Evolutionary conservation across 1,140 invertebrate species (phyloP), one percentile per base, ranked within the genome.

Genomic region (Microplitis mediator): DNA sequence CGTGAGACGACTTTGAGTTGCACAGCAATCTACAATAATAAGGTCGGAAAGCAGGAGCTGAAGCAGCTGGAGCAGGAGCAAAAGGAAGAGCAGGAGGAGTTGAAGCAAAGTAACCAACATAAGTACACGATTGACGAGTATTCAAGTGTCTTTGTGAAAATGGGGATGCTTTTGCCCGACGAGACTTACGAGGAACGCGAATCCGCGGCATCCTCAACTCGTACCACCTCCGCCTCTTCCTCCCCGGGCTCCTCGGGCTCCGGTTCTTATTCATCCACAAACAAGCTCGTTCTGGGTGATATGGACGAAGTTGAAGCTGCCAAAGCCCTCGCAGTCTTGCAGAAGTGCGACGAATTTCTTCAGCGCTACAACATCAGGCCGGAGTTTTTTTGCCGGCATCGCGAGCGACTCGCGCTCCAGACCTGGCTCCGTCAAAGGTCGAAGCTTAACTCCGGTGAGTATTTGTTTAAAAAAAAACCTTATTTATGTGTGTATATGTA

Each of bases 141-240:
- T 71, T 64, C 35, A 23, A 23, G 16, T 4, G 51, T 52, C n/a
- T 45, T 23, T 56, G 16, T 32, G 66, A 75, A 74, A 75, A 85
- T 83, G 84, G 85, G 81, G 73, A 91, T 91, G 90, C 84, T 92
- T 79, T 86, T 91, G 82, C 90, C 91, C 61, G 91, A 92, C 84
- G 90, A 92, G 83, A 91, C 89, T 72, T 92, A 92, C 87, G 91
- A 91, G 83, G 85, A 89, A 76, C 83, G 84, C 58, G 79, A 11
- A 45, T 45, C 79, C 39, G 78, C 77, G 34, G 71, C 76, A 16
- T 81, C 77, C 58, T 60, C 58, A 23, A 60, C 16, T 5, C 16
- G 16, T 8, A 60, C 58, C 23, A 13, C 52, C 52, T 45, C 79
- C 35, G 78, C 77, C 34, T 72, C 76, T 16, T 78, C 77, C 34